Evolutionary conservation across 2,113 vertebrate species (phyloP).

Genomic region (Glaucidium brasilianum): DNA sequence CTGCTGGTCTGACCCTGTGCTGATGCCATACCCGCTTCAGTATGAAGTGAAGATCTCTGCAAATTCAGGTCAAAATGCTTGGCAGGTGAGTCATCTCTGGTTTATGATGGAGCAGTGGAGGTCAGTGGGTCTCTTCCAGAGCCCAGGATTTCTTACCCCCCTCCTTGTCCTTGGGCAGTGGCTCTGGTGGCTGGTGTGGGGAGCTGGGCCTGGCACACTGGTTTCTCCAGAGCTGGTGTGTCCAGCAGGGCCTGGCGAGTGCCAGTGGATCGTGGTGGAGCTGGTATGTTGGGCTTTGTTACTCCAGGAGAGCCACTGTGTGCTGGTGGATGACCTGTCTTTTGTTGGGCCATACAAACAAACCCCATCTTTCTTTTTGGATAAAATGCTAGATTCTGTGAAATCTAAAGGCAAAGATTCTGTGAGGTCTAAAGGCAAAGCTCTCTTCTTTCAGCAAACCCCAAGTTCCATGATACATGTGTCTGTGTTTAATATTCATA

Average conservation of each 20-base stretch:
- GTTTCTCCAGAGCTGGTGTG: background rate
- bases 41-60: constrained; percentile 82
- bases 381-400: background rate
- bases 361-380: background rate
- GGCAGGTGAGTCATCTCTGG: constrained; percentile 61
- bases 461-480: rapidly evolving
- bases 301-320: background rate
- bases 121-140: background rate
- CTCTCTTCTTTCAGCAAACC: background rate
- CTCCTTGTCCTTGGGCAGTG: background rate
- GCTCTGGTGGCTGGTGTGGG: background rate
- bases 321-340: background rate
- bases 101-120: background rate
- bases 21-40: constrained; percentile 56
- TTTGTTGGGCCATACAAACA: background rate
- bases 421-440: background rate
- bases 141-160: background rate
- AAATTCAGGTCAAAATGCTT: constrained; percentile 10
- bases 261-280: background rate
- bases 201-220: background rate
- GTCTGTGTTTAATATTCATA: background rate
- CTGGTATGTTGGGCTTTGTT: background rate
- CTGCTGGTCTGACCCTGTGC: constrained; percentile 74
- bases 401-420: background rate
- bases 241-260: background rate